Conservation (phyloP, 2,113 vertebrate genomes). For the Cololabis saira region DNA sequence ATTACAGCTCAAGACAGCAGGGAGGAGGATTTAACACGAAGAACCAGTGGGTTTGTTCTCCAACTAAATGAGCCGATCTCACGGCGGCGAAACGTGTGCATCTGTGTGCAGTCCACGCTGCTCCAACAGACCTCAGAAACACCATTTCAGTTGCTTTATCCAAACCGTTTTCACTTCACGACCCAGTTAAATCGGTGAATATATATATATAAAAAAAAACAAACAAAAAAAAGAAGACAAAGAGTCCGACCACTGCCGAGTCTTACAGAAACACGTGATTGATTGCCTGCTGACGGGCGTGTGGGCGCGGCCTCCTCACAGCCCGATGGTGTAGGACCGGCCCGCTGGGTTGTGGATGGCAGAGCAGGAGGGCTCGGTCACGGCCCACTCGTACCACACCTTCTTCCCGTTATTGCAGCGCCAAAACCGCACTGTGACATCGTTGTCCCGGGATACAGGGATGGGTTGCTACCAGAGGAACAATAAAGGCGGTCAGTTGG, state of each 20-base stretch:
- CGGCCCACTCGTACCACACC: conserved; percentile 97
- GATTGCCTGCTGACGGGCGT: not conserved
- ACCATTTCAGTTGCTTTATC: too few relatives aligned
- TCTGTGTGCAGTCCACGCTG: conserved; percentile 2
- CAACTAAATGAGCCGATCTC: conserved; percentile 16
- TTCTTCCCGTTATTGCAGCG: conserved; percentile 93
- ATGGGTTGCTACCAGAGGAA: conserved; percentile 86
- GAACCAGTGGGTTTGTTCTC: not conserved
- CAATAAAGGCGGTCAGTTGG: not conserved
- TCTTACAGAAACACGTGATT: conserved; percentile 15
- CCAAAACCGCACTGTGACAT: conserved; percentile 90
- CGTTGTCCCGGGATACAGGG: conserved; percentile 81
- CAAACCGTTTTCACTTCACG: too few relatives aligned
- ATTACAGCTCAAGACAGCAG: not conserved
- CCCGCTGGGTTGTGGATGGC: conserved; percentile 94
- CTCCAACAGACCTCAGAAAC: conserved; percentile 13
- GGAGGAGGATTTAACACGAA: not conserved
- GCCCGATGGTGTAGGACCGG: conserved; percentile 94
- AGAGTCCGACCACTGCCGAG: not conserved
- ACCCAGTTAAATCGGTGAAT: too few relatives aligned
- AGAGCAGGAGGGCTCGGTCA: conserved; percentile 89
- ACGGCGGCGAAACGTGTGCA: conserved; percentile 17
- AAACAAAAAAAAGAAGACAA: not conserved
- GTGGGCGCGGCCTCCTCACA: conserved; percentile 68
- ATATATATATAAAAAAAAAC: too few relatives aligned